Conservation (phyloP, 2,888 invertebrate genomes). For the Marasmarcha lunaedactyla region DNA sequence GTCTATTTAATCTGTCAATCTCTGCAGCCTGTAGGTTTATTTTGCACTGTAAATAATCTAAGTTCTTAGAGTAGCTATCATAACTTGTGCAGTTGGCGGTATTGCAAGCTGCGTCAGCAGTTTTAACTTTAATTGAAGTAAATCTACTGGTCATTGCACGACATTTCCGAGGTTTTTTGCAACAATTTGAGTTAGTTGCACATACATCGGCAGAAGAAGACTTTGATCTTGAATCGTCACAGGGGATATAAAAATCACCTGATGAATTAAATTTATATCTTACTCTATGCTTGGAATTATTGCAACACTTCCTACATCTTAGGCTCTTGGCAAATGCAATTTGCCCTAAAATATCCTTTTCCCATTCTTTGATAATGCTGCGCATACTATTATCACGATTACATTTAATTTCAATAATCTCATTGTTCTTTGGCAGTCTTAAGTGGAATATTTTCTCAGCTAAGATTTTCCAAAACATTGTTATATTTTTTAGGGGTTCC, state of each 20-base stretch:
- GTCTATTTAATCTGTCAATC: constrained; percentile 31
- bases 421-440: constrained; percentile 25
- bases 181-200: not conserved
- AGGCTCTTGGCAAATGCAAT: constrained; percentile 31
- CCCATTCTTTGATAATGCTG: constrained; percentile 38
- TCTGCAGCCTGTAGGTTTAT: constrained; percentile 30
- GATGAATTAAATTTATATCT: too few relatives aligned
- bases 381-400: constrained; percentile 25
- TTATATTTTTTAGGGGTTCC: constrained; percentile 49
- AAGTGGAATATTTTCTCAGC: constrained; percentile 44
- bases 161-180: not conserved
- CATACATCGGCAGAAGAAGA: not conserved
- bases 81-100: not conserved
- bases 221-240: not conserved
- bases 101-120: constrained; percentile 26
- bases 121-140: constrained; percentile 24
- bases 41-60: constrained; percentile 29
- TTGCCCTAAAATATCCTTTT: constrained; percentile 41
- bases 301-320: too few relatives aligned
- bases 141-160: constrained; percentile 23
- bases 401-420: constrained; percentile 16
- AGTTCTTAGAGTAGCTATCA: constrained; percentile 10
- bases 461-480: constrained; percentile 57
- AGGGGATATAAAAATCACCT: not conserved
- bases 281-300: too few relatives aligned